Conservation (phyloP, 2,113 vertebrate genomes). For the Poecilia latipinna region DNA sequence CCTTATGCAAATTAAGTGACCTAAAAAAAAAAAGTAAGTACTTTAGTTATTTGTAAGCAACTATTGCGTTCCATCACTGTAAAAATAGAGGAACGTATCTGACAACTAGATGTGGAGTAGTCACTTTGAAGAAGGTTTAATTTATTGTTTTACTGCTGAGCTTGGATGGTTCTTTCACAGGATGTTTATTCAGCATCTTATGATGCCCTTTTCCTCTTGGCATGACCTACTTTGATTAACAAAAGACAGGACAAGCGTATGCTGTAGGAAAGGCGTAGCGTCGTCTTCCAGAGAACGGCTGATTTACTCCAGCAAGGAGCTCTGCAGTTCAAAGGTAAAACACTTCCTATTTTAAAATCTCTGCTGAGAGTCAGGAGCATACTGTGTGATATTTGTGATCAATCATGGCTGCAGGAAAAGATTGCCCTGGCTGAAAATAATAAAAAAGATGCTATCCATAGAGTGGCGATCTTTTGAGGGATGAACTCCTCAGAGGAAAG, state of each 20-base stretch:
- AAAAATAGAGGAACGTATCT: not conserved
- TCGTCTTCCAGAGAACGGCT: conserved; percentile 44
- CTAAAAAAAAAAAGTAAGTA: conserved; percentile 70
- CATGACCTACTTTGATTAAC: conserved; percentile 57
- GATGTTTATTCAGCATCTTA: conserved; percentile 15
- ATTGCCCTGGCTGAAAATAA: conserved; percentile 66
- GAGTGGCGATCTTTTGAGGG: conserved; percentile 60
- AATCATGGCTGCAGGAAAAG: conserved; percentile 62
- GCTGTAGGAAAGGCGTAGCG: conserved; percentile 36
- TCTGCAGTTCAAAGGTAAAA: conserved; percentile 49
- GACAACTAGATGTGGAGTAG: conserved; percentile 12
- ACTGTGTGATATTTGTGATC: conserved; percentile 71
- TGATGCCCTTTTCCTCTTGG: conserved; percentile 32
- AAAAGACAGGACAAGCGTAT: conserved; percentile 53
- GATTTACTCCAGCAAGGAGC: conserved; percentile 29
- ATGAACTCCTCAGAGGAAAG: conserved; percentile 62
- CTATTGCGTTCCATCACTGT: conserved; percentile 35
- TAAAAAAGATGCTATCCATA: conserved; percentile 68
- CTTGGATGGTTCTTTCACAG: not conserved
- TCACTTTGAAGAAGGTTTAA: not conserved
- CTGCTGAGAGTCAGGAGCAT: conserved; percentile 53
- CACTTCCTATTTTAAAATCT: conserved; percentile 54
- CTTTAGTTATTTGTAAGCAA: conserved; percentile 58
- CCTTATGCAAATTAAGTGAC: conserved; percentile 77
- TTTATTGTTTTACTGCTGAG: conserved; percentile 21